Conservation (phyloP, 2,113 vertebrate genomes). For the Hemichromis elongatus region DNA sequence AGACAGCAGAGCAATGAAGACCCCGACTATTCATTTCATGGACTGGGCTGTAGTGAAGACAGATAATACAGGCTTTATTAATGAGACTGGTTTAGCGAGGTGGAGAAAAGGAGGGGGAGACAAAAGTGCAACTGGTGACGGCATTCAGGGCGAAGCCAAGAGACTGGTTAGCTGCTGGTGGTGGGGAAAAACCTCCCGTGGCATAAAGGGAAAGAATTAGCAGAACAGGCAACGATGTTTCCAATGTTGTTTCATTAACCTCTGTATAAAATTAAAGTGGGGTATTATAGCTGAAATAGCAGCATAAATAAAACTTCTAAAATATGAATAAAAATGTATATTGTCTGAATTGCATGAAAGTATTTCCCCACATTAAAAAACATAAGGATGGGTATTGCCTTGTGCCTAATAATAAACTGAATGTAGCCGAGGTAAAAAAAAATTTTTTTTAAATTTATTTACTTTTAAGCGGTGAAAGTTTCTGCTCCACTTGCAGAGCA, state of each 20-base stretch:
- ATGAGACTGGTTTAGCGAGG: constrained; percentile 73
- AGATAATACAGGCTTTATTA: constrained; percentile 70
- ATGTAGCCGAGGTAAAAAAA: neutral
- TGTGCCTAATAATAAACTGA: neutral
- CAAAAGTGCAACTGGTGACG: constrained; percentile 73
- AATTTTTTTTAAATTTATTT: neutral
- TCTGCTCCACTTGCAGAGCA: neutral
- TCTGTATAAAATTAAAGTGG: neutral
- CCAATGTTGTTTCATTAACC: neutral
- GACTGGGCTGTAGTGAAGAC: constrained; percentile 64
- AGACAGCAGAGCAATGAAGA: constrained; percentile 75
- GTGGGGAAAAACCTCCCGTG: neutral
- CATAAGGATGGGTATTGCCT: neutral
- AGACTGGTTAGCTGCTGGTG: constrained; percentile 59
- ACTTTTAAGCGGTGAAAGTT: neutral
- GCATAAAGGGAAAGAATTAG: neutral
- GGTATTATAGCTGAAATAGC: neutral
- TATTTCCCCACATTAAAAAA: neutral
- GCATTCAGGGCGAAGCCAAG: constrained; percentile 48
- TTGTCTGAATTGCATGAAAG: neutral
- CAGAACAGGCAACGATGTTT: neutral
- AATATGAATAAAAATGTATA: neutral
- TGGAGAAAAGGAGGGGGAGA: constrained; percentile 50
- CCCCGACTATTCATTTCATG: constrained; percentile 73
- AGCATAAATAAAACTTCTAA: neutral